Evolutionary conservation across 2,888 invertebrate species (phyloP).

Genomic region (Entomobrya multifasciata): DNA sequence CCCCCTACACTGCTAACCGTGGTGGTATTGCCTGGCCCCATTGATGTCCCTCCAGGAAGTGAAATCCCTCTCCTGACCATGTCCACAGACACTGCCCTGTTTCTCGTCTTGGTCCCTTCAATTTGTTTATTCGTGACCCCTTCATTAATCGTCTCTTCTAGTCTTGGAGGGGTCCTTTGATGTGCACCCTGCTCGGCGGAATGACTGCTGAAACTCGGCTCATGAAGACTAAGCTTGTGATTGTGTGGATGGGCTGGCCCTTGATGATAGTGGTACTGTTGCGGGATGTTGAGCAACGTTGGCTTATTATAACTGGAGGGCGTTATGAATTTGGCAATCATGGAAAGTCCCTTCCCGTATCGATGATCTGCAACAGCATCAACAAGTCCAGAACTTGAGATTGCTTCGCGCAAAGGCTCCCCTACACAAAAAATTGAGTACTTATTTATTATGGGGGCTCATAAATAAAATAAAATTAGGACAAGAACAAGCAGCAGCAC

Average conservation of each 20-base stretch:
- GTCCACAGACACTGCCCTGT: slow-evolving; percentile 61
- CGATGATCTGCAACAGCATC: slow-evolving; percentile 66
- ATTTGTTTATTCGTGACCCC: neutral
- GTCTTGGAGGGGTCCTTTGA: slow-evolving; percentile 46
- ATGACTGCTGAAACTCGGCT: slow-evolving; percentile 55
- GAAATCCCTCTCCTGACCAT: slow-evolving; percentile 62
- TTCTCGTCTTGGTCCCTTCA: slow-evolving; percentile 61
- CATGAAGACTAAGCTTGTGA: slow-evolving; percentile 53
- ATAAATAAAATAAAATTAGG: neutral
- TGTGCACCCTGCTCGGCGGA: slow-evolving; percentile 50
- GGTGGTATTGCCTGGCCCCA: slow-evolving; percentile 30
- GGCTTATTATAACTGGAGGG: slow-evolving; percentile 45
- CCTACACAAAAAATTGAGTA: slow-evolving; percentile 46
- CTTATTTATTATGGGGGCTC: neutral
- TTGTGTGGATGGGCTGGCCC: slow-evolving; percentile 59
- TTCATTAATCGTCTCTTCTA: slow-evolving; percentile 59
- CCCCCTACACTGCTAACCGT: slow-evolving; percentile 45
- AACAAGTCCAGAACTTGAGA: slow-evolving; percentile 63
- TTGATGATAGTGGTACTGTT: slow-evolving; percentile 61
- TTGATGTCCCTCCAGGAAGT: slow-evolving; percentile 53
- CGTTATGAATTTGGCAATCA: slow-evolving; percentile 43
- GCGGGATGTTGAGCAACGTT: slow-evolving; percentile 62
- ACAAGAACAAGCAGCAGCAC: neutral
- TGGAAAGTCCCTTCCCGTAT: slow-evolving; percentile 56
- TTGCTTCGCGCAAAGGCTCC: slow-evolving; percentile 58